Evolutionary conservation across 2,113 vertebrate species (phyloP).

Genomic region (Ptyas mucosa): DNA sequence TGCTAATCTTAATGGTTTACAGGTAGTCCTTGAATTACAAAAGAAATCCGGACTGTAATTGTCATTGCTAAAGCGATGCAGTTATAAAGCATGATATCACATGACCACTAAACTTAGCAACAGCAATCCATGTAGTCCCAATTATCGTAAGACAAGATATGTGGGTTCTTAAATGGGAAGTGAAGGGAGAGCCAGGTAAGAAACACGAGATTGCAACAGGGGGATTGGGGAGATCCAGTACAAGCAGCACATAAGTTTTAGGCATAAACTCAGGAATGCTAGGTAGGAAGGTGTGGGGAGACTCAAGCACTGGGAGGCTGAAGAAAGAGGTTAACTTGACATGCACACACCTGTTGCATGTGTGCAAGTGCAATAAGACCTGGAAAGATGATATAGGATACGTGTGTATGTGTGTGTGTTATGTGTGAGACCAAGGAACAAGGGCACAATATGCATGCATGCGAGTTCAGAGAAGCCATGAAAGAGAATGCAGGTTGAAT

Average conservation of each 20-base stretch:
- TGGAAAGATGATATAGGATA: neutral
- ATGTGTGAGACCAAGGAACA: too few relatives aligned
- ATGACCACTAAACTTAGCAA: neutral
- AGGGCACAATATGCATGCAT: neutral
- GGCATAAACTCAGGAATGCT: neutral
- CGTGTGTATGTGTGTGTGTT: neutral
- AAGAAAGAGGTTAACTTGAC: neutral
- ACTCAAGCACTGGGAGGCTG: neutral
- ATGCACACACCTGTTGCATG: neutral
- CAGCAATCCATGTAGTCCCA: neutral
- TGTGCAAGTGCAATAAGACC: neutral
- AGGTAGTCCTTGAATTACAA: neutral
- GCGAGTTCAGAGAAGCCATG: neutral
- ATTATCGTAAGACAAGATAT: neutral
- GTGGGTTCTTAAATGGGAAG: neutral
- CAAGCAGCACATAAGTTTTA: neutral
- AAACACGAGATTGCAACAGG: neutral
- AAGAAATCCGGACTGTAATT: neutral
- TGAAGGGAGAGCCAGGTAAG: neutral
- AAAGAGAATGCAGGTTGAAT: neutral
- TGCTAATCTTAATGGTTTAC: neutral
- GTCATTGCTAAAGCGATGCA: neutral
- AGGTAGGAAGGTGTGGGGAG: neutral
- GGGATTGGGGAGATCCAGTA: neutral
- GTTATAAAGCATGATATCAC: neutral